Percentiles rank a stretch among this genome's conserved stretches.
Conservation (phyloP, 2,888 invertebrate species). For the Halictus ligatus region DNA sequence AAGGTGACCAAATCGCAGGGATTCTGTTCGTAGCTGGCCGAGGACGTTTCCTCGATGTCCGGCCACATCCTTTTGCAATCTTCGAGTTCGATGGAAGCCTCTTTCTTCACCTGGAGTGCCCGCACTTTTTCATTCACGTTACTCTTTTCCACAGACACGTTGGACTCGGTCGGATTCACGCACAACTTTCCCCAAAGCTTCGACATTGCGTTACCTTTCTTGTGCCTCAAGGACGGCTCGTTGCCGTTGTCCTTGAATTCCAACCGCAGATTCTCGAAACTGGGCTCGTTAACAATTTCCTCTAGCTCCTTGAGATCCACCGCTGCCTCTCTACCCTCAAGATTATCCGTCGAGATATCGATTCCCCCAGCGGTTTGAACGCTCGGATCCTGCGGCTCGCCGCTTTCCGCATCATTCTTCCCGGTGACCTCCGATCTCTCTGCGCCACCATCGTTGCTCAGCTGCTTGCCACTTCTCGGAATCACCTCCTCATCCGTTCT, state of each 20-base stretch:
- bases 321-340: constrained; percentile 38
- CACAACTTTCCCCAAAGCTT: constrained; percentile 73
- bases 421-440: constrained; percentile 59
- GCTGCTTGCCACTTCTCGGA: constrained; percentile 49
- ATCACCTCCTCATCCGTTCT: constrained; percentile 41
- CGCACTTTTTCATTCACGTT: constrained; percentile 46
- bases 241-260: constrained; percentile 64
- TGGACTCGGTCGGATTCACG: constrained; percentile 54
- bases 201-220: constrained; percentile 72
- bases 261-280: constrained; percentile 75
- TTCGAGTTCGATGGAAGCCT: constrained; percentile 70
- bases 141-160: constrained; percentile 40
- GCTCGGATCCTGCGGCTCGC: constrained; percentile 36
- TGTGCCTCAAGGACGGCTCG: constrained; percentile 57
- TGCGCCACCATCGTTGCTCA: constrained; percentile 47
- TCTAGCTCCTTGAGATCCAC: constrained; percentile 61
- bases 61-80: constrained; percentile 69
- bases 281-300: constrained; percentile 64
- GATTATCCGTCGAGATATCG: constrained; percentile 56
- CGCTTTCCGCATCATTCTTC: constrained; percentile 58
- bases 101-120: constrained; percentile 43
- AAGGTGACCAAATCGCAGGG: constrained; percentile 69
- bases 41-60: constrained; percentile 53
- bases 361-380: constrained; percentile 38
- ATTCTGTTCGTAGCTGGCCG: constrained; percentile 32